Evolutionary conservation across 2,888 invertebrate species (phyloP).

Genomic region (Euplagia quadripunctaria): DNA sequence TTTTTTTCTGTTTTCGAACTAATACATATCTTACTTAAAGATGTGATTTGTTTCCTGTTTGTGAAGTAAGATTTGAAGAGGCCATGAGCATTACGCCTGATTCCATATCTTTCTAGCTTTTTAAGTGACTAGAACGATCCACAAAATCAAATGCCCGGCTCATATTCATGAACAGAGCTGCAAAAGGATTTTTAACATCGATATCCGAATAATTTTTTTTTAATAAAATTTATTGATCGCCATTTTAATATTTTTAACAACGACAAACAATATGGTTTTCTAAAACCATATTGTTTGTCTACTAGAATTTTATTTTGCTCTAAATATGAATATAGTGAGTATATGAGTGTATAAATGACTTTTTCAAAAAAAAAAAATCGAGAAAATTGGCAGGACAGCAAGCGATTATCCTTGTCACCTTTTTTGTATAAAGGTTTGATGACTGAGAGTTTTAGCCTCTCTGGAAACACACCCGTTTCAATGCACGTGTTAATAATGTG

Average conservation of each 20-base stretch:
- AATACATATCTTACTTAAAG: background rate
- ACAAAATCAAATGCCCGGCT: constrained; percentile 2
- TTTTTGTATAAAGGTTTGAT: background rate
- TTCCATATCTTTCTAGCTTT: background rate
- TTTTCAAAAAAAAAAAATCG: no score
- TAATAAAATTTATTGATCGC: background rate
- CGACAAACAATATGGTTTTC: no score
- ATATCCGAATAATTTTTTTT: background rate
- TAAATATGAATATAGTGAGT: background rate
- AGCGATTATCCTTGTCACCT: background rate
- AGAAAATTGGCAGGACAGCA: background rate
- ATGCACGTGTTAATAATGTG: constrained; percentile 8
- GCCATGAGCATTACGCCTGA: background rate
- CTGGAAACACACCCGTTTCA: background rate
- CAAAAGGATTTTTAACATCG: background rate
- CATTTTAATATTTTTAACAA: background rate
- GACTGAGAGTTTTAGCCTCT: background rate
- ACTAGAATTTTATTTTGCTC: background rate
- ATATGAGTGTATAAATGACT: background rate
- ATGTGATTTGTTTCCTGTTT: background rate
- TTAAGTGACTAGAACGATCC: background rate
- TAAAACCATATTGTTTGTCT: no score
- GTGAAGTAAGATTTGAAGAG: background rate
- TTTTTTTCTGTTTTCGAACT: background rate
- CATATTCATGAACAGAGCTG: background rate